Conservation (phyloP, 2,113 vertebrate genomes). For the Siniperca knerii region DNA sequence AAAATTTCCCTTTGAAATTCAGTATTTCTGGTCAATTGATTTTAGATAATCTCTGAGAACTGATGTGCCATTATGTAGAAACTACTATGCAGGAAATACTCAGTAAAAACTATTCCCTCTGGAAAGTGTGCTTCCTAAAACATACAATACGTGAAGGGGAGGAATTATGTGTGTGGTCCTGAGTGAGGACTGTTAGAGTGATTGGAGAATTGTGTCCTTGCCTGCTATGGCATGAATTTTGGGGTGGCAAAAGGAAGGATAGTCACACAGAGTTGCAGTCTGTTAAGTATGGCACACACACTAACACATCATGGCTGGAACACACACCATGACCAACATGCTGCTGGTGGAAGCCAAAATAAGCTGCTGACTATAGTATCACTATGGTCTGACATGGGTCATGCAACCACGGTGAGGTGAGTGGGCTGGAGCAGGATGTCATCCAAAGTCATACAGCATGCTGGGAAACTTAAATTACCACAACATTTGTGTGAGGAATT, state of each 20-base stretch:
- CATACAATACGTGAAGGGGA: neutral
- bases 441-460: conserved; percentile 72
- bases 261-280: conserved; percentile 75
- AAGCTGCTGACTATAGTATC: conserved; percentile 75
- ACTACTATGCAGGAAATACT: conserved; percentile 21
- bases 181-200: neutral
- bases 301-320: conserved; percentile 64
- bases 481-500: conserved; percentile 51
- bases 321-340: conserved; percentile 71
- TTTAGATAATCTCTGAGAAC: conserved; percentile 71
- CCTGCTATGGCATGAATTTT: conserved; percentile 42
- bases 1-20: conserved; percentile 68
- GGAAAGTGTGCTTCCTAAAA: neutral
- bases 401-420: conserved; percentile 61
- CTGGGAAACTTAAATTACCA: conserved; percentile 61
- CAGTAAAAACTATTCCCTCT: neutral
- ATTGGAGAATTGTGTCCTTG: conserved; percentile 29
- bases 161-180: neutral
- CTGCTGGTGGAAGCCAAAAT: conserved; percentile 63
- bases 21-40: conserved; percentile 78
- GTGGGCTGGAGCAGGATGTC: conserved; percentile 67
- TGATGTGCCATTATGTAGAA: conserved; percentile 57
- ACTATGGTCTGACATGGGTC: conserved; percentile 52
- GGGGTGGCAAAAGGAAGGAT: conserved; percentile 48
- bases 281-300: conserved; percentile 69